These are phyloP conservation scores for Onchidella celtica DNA, from an alignment of 2,888 invertebrate species.

Conservation along the genomic window DNA sequence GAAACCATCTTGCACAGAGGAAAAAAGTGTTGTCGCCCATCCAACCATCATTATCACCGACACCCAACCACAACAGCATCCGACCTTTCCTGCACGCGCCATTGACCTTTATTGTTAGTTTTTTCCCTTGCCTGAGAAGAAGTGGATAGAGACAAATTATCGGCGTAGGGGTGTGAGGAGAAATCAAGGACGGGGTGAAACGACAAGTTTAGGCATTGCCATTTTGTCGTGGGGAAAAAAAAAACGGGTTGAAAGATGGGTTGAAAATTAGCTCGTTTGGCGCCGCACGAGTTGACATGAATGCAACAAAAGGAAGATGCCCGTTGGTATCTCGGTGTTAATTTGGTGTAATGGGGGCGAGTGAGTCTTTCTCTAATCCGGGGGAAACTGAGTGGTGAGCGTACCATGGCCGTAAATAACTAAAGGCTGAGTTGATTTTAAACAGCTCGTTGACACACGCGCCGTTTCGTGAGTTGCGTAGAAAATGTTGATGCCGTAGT, in stretches of 20 bases:
- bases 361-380: conserved; percentile 2
- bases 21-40: too few species aligned
- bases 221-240: background rate
- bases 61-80: background rate
- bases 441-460: background rate
- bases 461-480: conserved; percentile 22
- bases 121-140: background rate
- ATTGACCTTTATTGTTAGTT: conserved; percentile 26
- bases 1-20: too few species aligned
- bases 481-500: background rate
- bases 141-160: too few species aligned
- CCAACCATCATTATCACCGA: too few species aligned
- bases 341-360: conserved; percentile 11
- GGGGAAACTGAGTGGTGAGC: background rate
- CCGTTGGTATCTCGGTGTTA: conserved; percentile 21
- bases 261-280: conserved; percentile 36
- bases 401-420: conserved; percentile 25
- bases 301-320: conserved; percentile 26
- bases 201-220: background rate
- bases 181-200: conserved; percentile 6
- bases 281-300: conserved; percentile 16
- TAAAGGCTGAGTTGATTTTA: conserved; percentile 40
- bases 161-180: background rate
- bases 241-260: background rate
- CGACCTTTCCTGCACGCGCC: conserved; percentile 19